Evolutionary conservation across 2,113 vertebrate species (phyloP).

Genomic region (Podiceps cristatus): DNA sequence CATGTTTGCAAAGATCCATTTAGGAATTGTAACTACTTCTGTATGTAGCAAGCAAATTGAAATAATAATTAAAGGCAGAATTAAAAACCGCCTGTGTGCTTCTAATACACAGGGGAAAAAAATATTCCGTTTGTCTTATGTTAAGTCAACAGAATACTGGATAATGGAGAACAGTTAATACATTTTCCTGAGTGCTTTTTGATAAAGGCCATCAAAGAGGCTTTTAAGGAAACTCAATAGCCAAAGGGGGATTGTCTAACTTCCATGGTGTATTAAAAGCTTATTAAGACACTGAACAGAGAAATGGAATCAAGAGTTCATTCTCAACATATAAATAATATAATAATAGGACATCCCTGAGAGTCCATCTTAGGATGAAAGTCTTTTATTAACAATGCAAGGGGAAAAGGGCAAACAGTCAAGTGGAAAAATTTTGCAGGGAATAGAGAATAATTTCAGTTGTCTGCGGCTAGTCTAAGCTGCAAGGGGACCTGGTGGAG

Average conservation of each 20-base stretch:
- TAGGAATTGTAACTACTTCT: not conserved
- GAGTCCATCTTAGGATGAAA: not conserved
- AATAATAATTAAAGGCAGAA: conserved; percentile 6
- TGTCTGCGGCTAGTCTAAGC: not conserved
- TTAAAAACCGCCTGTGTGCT: not conserved
- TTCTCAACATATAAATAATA: not conserved
- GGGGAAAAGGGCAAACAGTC: not conserved
- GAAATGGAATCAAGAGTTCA: not conserved
- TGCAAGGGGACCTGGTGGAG: not conserved
- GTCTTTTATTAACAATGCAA: not conserved
- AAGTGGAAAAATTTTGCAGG: not conserved
- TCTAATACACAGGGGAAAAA: not conserved
- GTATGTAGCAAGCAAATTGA: not conserved
- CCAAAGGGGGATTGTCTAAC: not conserved
- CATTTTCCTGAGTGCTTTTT: conserved; percentile 38
- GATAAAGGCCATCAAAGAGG: conserved; percentile 44
- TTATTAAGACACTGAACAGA: conserved; percentile 2
- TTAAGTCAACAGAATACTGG: not conserved
- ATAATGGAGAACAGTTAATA: conserved; percentile 9
- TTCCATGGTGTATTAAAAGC: conserved; percentile 27
- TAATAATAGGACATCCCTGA: not conserved
- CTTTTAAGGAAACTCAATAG: conserved; percentile 47
- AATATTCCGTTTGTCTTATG: not conserved
- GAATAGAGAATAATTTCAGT: not conserved
- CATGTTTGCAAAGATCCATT: not conserved